Evolutionary conservation across 1,140 invertebrate genomes (phyloP), one percentile per base, ranked within the genome.

Genomic region (Formica selysi): DNA sequence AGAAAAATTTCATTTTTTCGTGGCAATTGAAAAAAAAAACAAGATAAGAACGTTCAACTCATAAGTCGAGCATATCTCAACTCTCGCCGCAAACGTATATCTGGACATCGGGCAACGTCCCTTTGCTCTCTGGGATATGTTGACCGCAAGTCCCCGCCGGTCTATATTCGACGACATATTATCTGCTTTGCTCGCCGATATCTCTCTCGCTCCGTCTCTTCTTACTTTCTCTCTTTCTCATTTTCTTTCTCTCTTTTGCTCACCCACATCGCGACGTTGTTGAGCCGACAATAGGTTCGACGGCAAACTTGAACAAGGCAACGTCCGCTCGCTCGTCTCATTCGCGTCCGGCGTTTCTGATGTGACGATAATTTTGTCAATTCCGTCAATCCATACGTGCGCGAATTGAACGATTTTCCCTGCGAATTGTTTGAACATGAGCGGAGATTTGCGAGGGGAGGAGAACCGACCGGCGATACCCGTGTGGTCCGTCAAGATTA

Each of bases 81-180:
- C 19, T 26, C 41, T 11, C 62, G 57, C 29, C 5, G 3, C 76
- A 1, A 79, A 22, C 51, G 70, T 87, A 83, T 57, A 88, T 89
- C 87, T 88, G 65, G 61, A 68, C 81, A 38, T 76, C 87, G 64
- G 81, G 74, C 87, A 89, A 89, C 81, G 87, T 86, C 74, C 74
- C 81, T 67, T 81, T 70, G 51, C 67, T 79, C 74, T 68, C 74
- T 61, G 71, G 86, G 81, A 86, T 78, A 67, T 48, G 71, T 70
- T 64, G 76, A 29, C 68, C 59, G 81, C 61, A 36, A 67, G 73
- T 85, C 73, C 41, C 71, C 68, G 54, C 57, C 62, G 73, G 71
- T 85, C 73, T 85, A 88, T 89, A 89, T 89, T 88, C 57, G 81
- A 88, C 87, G 68, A 79, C 83, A 78, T 85, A 86, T 89, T 89